Conservation (phyloP, 2,113 vertebrate species). For the Oryctolagus cuniculus region mOryCun1.1 NC_091440.1:134003001-134003500, state of each 20-base stretch:
- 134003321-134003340: not conserved
- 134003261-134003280: not conserved
- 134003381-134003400: slow-evolving; percentile 39
- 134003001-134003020: not conserved
- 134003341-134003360: slow-evolving; percentile 48
- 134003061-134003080: not conserved
- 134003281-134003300: slow-evolving; percentile 27
- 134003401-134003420: not conserved
- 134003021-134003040: not conserved
- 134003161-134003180: not conserved
- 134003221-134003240: not conserved
- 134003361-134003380: slow-evolving; percentile 53
- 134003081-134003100: not conserved
- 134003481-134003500: not conserved
- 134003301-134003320: not conserved
- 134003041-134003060: not conserved
- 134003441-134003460: slow-evolving; percentile 45
- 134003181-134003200: not conserved
- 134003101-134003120: not conserved
- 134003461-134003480: slow-evolving; percentile 62
- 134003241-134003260: not conserved
- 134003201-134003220: not conserved
- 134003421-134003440: slow-evolving; percentile 17
- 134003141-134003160: not conserved
- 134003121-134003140: slow-evolving; percentile 1